phyloP scores from a whole-genome alignment of 2,888 invertebrate genomes.

The Caenorhabditis virilis region DNA sequence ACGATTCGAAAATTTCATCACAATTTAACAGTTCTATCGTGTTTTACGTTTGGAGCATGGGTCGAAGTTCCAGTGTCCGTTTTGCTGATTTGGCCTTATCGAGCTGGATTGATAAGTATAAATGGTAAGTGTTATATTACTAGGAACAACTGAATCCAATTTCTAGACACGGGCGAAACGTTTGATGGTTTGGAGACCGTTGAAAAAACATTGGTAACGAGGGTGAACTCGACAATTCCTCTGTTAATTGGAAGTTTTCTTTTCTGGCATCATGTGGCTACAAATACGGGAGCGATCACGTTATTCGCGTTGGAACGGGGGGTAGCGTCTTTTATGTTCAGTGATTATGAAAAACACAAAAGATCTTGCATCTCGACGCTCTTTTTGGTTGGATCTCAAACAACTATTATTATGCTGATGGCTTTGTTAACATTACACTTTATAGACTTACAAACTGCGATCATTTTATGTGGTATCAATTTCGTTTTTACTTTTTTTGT shows the following conservation, averaged over 20 bases:
- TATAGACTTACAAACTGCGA: slow-evolving; percentile 6
- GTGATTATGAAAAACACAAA: slow-evolving; percentile 22
- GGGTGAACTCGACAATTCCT: too few species aligned
- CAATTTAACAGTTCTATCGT: too few species aligned
- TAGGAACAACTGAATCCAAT: too few species aligned
- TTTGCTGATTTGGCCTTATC: too few species aligned
- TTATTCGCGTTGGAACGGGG: slow-evolving; percentile 16
- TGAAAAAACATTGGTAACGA: too few species aligned
- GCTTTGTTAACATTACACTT: slow-evolving; percentile 12
- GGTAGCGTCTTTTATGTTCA: slow-evolving; percentile 26
- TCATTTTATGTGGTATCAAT: neutral
- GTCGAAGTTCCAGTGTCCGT: too few species aligned
- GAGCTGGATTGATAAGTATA: too few species aligned
- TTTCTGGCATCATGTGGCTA: slow-evolving; percentile 25
- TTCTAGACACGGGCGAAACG: too few species aligned
- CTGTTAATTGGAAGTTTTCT: slow-evolving; percentile 15
- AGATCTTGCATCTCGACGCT: slow-evolving; percentile 13
- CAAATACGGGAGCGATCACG: slow-evolving; percentile 13
- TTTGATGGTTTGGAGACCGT: too few species aligned
- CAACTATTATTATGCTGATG: slow-evolving; percentile 6
- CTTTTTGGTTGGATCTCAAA: slow-evolving; percentile 11
- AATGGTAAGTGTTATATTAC: too few species aligned
- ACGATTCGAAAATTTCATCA: too few species aligned
- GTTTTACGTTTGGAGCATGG: too few species aligned
- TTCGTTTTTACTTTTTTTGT: slow-evolving; percentile 6